Conservation (phyloP, 2,888 invertebrate species). For the Brachypterus glaber region DNA sequence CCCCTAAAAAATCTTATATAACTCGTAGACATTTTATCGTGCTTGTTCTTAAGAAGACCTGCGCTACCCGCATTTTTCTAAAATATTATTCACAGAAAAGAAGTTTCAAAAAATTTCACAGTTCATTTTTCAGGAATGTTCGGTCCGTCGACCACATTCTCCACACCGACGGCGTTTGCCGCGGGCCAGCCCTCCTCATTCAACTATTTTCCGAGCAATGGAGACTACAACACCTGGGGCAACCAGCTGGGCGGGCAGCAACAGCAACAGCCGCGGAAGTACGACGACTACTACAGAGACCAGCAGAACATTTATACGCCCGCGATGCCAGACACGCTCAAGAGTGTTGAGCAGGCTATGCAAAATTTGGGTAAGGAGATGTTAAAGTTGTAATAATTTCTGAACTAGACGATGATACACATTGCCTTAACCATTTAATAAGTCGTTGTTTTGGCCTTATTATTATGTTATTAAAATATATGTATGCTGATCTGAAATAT, state of each 20-base stretch:
- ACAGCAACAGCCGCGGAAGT: constrained; percentile 59
- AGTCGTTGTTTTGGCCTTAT: too few species aligned
- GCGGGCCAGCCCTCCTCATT: constrained; percentile 67
- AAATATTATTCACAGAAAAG: too few species aligned
- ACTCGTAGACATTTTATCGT: too few species aligned
- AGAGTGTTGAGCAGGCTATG: constrained; percentile 74
- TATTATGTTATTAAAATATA: too few species aligned
- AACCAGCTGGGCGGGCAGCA: constrained; percentile 51
- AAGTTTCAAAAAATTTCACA: too few species aligned
- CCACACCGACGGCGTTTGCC: constrained; percentile 58
- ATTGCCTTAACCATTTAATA: too few species aligned
- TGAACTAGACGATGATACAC: too few species aligned
- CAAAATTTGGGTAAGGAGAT: constrained; percentile 56
- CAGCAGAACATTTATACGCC: constrained; percentile 40
- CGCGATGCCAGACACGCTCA: constrained; percentile 45
- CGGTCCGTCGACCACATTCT: constrained; percentile 56
- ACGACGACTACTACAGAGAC: constrained; percentile 66
- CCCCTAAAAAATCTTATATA: too few species aligned
- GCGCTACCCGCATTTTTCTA: too few species aligned
- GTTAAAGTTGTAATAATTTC: too few species aligned
- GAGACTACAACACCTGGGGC: constrained; percentile 77
- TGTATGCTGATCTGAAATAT: too few species aligned
- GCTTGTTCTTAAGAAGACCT: too few species aligned
- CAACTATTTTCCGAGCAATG: constrained; percentile 78
- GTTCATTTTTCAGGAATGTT: constrained; percentile 51